These are phyloP conservation scores for Galemys pyrenaicus DNA, from an alignment of 2,113 vertebrate genomes.

Conservation along the genomic window DNA sequence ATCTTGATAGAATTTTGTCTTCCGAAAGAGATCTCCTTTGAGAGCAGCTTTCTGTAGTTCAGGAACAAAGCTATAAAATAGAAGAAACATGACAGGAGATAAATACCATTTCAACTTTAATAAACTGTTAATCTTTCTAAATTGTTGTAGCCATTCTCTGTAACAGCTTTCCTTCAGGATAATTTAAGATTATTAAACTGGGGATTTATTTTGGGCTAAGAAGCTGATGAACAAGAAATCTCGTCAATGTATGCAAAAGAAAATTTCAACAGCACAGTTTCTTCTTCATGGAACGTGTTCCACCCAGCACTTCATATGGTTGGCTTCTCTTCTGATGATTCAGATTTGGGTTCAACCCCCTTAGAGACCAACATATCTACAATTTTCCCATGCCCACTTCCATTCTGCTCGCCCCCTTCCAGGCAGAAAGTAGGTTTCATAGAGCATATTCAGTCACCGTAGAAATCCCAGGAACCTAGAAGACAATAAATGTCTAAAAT, in stretches of 20 bases:
- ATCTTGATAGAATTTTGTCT: conserved; percentile 53
- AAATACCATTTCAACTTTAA: not conserved
- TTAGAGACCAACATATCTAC: not conserved
- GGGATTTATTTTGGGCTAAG: not conserved
- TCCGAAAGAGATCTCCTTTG: not conserved
- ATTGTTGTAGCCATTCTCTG: not conserved
- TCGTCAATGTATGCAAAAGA: not conserved
- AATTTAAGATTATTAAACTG: not conserved
- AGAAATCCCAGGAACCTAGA: not conserved
- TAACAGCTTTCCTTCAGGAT: not conserved
- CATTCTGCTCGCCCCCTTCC: not conserved
- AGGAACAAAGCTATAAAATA: conserved; percentile 55
- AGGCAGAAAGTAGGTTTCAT: not conserved
- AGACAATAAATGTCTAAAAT: not conserved
- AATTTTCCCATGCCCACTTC: not conserved
- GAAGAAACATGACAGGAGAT: conserved; percentile 13
- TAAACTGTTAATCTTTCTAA: not conserved
- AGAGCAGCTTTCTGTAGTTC: conserved; percentile 44
- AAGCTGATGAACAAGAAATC: not conserved
- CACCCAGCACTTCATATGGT: not conserved
- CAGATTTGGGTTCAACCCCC: not conserved
- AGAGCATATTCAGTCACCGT: not conserved
- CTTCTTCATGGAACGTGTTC: not conserved
- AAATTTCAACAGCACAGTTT: not conserved
- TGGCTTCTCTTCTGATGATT: not conserved